Conservation (phyloP, 2,888 invertebrate genomes). For the Piscicola geometra region DNA sequence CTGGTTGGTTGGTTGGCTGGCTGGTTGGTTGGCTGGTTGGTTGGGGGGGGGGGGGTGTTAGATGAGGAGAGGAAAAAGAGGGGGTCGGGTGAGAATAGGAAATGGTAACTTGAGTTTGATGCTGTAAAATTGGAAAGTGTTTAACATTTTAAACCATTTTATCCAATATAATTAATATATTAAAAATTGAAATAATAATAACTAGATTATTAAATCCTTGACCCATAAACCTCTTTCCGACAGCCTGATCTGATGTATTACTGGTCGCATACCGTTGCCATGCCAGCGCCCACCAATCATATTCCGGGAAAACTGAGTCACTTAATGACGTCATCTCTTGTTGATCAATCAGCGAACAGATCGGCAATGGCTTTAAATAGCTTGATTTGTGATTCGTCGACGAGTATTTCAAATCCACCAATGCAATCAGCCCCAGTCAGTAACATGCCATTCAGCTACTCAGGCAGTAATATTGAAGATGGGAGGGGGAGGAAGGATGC, state of each 20-base stretch:
- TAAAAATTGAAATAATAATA: too few species aligned
- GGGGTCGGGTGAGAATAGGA: too few species aligned
- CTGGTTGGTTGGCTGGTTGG: too few species aligned
- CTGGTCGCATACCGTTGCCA: slow-evolving; percentile 75
- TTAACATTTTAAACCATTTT: too few species aligned
- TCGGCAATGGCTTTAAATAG: not conserved
- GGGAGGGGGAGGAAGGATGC: slow-evolving; percentile 39
- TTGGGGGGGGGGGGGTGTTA: too few species aligned
- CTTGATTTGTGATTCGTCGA: not conserved
- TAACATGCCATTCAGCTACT: slow-evolving; percentile 41
- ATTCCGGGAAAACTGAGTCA: slow-evolving; percentile 72
- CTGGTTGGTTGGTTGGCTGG: too few species aligned
- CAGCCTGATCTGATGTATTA: slow-evolving; percentile 85
- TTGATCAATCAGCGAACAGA: not conserved
- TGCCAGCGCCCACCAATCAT: slow-evolving; percentile 63
- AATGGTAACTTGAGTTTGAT: too few species aligned
- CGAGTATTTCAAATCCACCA: not conserved
- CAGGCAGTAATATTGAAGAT: slow-evolving; percentile 44
- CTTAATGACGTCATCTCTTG: slow-evolving; percentile 67
- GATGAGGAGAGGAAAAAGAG: too few species aligned
- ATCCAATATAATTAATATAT: too few species aligned
- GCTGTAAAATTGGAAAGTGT: too few species aligned
- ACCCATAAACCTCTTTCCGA: too few species aligned
- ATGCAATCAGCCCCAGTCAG: slow-evolving; percentile 4
- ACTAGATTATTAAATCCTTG: too few species aligned